Evolutionary conservation across 1,140 invertebrate genomes (phyloP), one percentile per base, ranked within the genome.

Genomic region (Parasteatoda tepidariorum): DNA sequence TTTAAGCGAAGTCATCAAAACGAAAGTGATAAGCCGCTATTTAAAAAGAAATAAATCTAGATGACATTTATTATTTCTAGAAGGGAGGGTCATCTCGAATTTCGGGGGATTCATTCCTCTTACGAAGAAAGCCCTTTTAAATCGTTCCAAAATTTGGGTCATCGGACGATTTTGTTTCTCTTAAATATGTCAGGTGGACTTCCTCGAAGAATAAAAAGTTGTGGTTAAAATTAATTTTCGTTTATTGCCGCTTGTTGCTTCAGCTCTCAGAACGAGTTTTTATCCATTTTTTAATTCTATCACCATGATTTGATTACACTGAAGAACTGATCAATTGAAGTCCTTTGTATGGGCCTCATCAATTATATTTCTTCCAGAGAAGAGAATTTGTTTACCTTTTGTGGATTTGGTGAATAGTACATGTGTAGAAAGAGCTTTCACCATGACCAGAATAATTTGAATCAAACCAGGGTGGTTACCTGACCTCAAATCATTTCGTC

Each of bases 161-260:
- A 78, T 34, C 28, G 66, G 62, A 34, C 34, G 75, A 78, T 78
- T 78, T 78, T 66, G 75, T 57, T 78, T 4, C 28, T 33, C 26
- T 57, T 78, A 78, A 78, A 78, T 78, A 48, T 78, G 75, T 78
- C 75, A 78, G 62, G 64, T 54, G 62, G 59, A 78, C 75, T 78
- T 78, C 75, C 75, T 78, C 62, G n/a, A 55, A 22, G 75, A 59
- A n/a, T n/a, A n/a, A 28, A 33, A 78, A 67, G 33, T 67, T 78
- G 75, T 67, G 75, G 75, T 78, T 78, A 78, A 78, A 78, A 78
- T 78, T 78, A 78, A 78, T 78, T 78, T 78, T 67, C 48, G 59
- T 62, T 67, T 34, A 67, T 78, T 78, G 75, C 64, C 62, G 34
- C 48, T 26, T 57, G 68, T 38, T 71, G 68, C 38, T 38, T 71